A percentile compares a stretch with the other conserved stretches of the same genome.
phyloP scores from a whole-genome alignment of 2,797 vertebrate genomes.

The Fistularia tabacaria region DNA sequence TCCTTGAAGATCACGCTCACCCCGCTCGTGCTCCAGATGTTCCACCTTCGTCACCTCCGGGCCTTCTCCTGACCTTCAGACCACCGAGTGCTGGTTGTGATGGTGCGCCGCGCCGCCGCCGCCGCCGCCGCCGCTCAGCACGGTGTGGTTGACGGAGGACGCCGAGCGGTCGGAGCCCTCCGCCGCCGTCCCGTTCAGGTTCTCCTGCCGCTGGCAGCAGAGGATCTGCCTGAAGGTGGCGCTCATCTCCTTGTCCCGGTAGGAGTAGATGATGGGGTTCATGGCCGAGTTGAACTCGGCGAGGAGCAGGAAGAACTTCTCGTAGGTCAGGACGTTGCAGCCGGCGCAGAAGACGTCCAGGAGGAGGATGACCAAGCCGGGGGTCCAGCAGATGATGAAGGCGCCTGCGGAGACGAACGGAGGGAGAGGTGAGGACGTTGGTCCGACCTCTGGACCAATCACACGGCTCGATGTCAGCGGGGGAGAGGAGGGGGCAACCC shows the following conservation, averaged over 20 bases:
- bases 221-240: conserved; percentile 97
- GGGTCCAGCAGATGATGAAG: conserved; percentile 98
- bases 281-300: conserved; percentile 98
- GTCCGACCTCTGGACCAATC: too few species aligned
- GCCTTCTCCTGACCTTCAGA: conserved; percentile 64
- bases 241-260: conserved; percentile 98
- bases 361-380: conserved; percentile 90
- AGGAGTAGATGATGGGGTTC: conserved; percentile 99
- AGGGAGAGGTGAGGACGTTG: too few species aligned
- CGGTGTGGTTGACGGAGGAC: conserved; percentile 94
- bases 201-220: conserved; percentile 92
- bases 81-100: conserved; percentile 92
- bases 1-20: too few species aligned
- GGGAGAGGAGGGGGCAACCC: too few species aligned
- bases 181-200: conserved; percentile 78
- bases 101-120: conserved; percentile 67
- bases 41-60: too few species aligned
- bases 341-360: conserved; percentile 91
- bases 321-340: conserved; percentile 89
- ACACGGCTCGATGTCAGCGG: too few species aligned
- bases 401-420: conserved; percentile 74
- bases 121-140: conserved; percentile 82
- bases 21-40: too few species aligned
- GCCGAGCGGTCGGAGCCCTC: conserved; percentile 95
- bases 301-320: conserved; percentile 97